Evolutionary conservation across 2,888 invertebrate species (phyloP).

Genomic region (Ligdia adustata): DNA sequence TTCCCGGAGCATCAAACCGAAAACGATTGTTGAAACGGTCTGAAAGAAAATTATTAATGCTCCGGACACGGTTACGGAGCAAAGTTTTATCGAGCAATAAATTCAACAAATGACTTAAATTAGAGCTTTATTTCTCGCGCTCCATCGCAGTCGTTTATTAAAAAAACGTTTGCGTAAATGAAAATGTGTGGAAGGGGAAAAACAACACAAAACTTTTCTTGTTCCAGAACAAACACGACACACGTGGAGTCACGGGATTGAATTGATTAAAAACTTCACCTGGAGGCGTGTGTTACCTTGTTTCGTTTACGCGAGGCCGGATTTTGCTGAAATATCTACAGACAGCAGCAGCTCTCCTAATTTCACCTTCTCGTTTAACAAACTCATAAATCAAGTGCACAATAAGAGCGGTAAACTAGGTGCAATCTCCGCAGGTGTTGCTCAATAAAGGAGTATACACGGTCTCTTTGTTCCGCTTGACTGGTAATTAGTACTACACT

Average conservation of each 20-base stretch:
- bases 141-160: slow-evolving; percentile 46
- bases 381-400: slow-evolving; percentile 35
- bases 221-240: slow-evolving; percentile 58
- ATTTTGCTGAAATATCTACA: slow-evolving; percentile 32
- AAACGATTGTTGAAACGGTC: slow-evolving; percentile 28
- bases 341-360: slow-evolving; percentile 33
- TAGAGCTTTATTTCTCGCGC: slow-evolving; percentile 40
- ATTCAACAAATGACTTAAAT: slow-evolving; percentile 46
- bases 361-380: slow-evolving; percentile 32
- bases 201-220: slow-evolving; percentile 51
- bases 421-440: slow-evolving; percentile 44
- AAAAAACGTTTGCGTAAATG: slow-evolving; percentile 45
- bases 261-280: slow-evolving; percentile 66
- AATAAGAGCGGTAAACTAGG: slow-evolving; percentile 43
- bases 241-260: slow-evolving; percentile 53
- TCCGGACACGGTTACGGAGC: slow-evolving; percentile 28
- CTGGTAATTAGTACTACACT: slow-evolving; percentile 57
- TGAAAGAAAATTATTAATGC: slow-evolving; percentile 34
- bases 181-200: slow-evolving; percentile 38
- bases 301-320: slow-evolving; percentile 25
- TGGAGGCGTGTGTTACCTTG: slow-evolving; percentile 33
- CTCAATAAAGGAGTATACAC: slow-evolving; percentile 49
- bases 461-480: slow-evolving; percentile 49
- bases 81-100: slow-evolving; percentile 38
- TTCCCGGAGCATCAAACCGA: slow-evolving; percentile 26